Conservation (phyloP, 23 tunicate genomes). For the Trididemnum miniatum region DNA sequence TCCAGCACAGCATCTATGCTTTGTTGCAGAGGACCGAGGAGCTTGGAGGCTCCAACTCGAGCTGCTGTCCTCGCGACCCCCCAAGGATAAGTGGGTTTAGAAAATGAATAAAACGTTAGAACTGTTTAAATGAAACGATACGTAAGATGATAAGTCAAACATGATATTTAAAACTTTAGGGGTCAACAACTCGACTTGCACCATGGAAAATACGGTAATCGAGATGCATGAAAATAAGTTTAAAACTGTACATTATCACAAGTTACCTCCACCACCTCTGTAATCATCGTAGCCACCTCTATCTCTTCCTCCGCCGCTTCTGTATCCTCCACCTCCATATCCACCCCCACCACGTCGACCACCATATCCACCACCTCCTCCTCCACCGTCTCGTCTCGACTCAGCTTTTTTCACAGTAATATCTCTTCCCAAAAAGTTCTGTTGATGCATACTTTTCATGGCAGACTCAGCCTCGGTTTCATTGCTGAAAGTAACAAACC, state of each 20-base stretch:
- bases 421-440: conserved; percentile 24
- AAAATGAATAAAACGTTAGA: too few species aligned
- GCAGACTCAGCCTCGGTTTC: conserved; percentile 26
- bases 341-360: conserved; percentile 24
- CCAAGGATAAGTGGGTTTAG: too few species aligned
- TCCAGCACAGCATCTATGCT: too few species aligned
- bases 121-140: too few species aligned
- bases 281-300: background rate
- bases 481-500: conserved; percentile 45
- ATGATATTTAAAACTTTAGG: too few species aligned
- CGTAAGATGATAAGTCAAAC: too few species aligned
- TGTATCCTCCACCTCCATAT: background rate
- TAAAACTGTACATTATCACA: background rate
- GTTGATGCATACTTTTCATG: conserved; percentile 17
- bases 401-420: conserved; percentile 42
- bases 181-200: too few species aligned
- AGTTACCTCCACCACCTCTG: background rate
- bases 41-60: too few species aligned
- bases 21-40: too few species aligned
- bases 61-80: too few species aligned
- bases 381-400: conserved; percentile 36
- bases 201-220: too few species aligned
- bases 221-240: too few species aligned
- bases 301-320: background rate
- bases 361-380: conserved; percentile 33